These are phyloP conservation scores for Gobionotothen gibberifrons DNA, from an alignment of 2,797 vertebrate genomes.

Conservation along the genomic window DNA sequence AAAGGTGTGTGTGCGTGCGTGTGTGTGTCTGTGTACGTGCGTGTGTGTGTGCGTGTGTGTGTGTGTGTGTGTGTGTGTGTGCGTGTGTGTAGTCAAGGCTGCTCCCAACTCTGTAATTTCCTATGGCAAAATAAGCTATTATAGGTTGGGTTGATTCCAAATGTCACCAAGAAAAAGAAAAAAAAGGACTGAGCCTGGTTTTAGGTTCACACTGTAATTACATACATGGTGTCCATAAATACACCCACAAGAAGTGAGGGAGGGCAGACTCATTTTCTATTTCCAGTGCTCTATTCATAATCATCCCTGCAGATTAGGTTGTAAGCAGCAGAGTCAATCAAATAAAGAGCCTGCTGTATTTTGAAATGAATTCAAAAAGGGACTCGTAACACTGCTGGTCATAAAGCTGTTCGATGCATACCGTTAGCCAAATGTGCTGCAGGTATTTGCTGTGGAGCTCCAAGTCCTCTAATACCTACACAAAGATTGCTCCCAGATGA, in stretches of 20 bases:
- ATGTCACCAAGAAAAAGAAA: constrained; percentile 65
- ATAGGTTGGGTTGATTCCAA: constrained; percentile 75
- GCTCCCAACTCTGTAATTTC: constrained; percentile 80
- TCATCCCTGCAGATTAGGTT: constrained; percentile 21
- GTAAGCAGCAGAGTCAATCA: not conserved
- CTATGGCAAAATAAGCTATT: constrained; percentile 73
- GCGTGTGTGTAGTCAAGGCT: constrained; percentile 41
- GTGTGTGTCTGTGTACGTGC: too few relatives aligned
- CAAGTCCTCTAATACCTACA: constrained; percentile 12
- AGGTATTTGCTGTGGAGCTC: constrained; percentile 24
- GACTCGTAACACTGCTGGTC: not conserved
- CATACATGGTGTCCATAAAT: constrained; percentile 67
- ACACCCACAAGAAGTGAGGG: constrained; percentile 43
- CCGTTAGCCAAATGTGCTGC: constrained; percentile 19
- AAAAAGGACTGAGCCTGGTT: constrained; percentile 56
- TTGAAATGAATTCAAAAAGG: not conserved
- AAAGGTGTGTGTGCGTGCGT: constrained; percentile 3
- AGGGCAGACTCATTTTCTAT: constrained; percentile 46
- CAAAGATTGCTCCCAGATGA: constrained; percentile 43
- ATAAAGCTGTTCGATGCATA: constrained; percentile 12
- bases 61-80: constrained; percentile 8
- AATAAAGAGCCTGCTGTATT: not conserved
- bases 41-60: not conserved
- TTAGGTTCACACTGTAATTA: constrained; percentile 76
- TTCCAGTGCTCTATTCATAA: constrained; percentile 24